A percentile compares a stretch with the other conserved stretches of the same genome.
Evolutionary conservation across 1,140 invertebrate genomes (phyloP).

Genomic region (Hermetia illucens): DNA sequence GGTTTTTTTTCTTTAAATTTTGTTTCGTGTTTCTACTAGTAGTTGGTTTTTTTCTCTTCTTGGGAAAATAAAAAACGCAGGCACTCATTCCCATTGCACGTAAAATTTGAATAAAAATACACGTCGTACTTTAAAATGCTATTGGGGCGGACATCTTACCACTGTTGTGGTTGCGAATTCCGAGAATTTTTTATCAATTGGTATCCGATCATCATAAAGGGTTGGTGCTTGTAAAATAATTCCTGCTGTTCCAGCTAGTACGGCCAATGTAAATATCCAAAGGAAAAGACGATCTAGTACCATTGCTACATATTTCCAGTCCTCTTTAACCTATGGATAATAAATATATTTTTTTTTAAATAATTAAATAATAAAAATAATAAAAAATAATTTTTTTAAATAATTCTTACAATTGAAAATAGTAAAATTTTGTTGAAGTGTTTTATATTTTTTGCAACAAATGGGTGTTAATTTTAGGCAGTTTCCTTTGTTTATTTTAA

Average conservation of each 20-base stretch:
- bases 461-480: too few relatives aligned
- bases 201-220: slow-evolving; percentile 73
- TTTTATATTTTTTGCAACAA: too few relatives aligned
- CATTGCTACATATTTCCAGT: slow-evolving; percentile 99
- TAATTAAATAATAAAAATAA: neutral
- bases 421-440: too few relatives aligned
- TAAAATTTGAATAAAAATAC: slow-evolving; percentile 5
- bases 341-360: neutral
- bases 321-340: slow-evolving; percentile 64
- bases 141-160: slow-evolving; percentile 42
- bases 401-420: too few relatives aligned
- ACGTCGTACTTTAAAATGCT: slow-evolving; percentile 9
- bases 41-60: too few relatives aligned
- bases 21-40: too few relatives aligned
- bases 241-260: slow-evolving; percentile 79
- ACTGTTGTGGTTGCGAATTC: slow-evolving; percentile 64
- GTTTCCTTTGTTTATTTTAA: too few relatives aligned
- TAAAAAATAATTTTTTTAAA: too few relatives aligned
- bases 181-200: slow-evolving; percentile 64
- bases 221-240: slow-evolving; percentile 81
- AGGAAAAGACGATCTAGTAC: slow-evolving; percentile 92
- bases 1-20: too few relatives aligned
- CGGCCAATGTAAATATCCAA: slow-evolving; percentile 90
- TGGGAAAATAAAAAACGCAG: too few relatives aligned
- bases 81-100: slow-evolving; percentile 5